Evolutionary conservation across 2,888 invertebrate species (phyloP), one percentile per base, ranked within the genome.

Genomic region (Acutogordius australiensis): DNA sequence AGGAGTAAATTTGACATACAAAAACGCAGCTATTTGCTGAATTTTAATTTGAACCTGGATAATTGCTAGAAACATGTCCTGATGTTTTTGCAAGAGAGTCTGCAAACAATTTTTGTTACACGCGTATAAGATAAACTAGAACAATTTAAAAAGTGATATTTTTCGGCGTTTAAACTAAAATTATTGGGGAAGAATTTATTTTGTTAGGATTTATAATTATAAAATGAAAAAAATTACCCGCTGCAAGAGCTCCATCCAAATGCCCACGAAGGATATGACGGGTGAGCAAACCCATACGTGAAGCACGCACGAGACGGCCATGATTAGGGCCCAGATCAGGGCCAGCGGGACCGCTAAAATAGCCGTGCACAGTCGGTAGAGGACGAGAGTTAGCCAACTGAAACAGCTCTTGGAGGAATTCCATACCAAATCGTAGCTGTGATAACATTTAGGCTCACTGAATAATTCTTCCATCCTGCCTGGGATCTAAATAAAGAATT

Each of bases 401-500:
- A 51, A 51, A 51, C 8, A 4, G 18, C 51, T 23, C 23, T 51
- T 51, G 18, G 51, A 51, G 4, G 51, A n/a, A 51, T 51, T 51
- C 51, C 51, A 51, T 51, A 51, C 51, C 13, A 51, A 51, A 23
- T 51, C 51, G 51, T 51, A 51, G 23, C 51, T 51, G 51, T 23
- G 51, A 51, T 51, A 51, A 23, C 4, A n/a, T n/a, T 8, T 23
- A n/a, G 51, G 51, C 23, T 51, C 51, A 4, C 4, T 51, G 51
- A 51, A 51, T 21, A 51, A 21, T 51, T 51, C 18, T 51, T 51
- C 51, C 51, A 51, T 51, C 23, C 23, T 18, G n/a, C n/a, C n/a
- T 8, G 37, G 37, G 18, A 37, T 37, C 37, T 37, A 37, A 37
- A 37, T n/a, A n/a, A n/a, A n/a, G n/a, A n/a, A n/a, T n/a, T n/a